Base-by-base conservation (phyloP, 1,140 invertebrate species). In the Pachypeltis micranthus region DNA sequence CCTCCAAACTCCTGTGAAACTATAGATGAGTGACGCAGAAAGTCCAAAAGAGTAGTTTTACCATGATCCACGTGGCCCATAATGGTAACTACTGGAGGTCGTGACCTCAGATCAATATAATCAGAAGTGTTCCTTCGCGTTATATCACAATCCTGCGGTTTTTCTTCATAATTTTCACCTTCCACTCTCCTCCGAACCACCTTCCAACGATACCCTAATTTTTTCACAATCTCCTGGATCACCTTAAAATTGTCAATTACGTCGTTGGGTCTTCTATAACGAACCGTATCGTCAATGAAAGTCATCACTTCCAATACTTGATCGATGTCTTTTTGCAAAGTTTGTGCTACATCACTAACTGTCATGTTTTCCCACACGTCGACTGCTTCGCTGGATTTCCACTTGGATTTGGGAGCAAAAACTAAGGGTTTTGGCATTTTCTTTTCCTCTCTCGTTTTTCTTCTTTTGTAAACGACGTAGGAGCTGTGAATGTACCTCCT, bases 1-100 rank as follows among this genome's bases (percentile, higher is more conserved):
- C 97, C 97, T n/a, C 97, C 97, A 78, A 95, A 96, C 79, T 99
- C 97, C 34, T 84, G 78, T 21, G 86, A 81, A 0, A 94, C 95
- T 39, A 99, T 85, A 63, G 85, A 82, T 0, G 93, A 85, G 60
- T 94, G 82, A 61, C 96, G 76, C 21, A 99, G 75, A 0, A 88
- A 78, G 78, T 99, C 97, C 4, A 99, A 75, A 2, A 99, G 78
- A 2, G 96, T 98, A 2, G 97, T 99, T 82, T 99, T 99, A 1
- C 96, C 96, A 79, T 99, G 96, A 81, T 99, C 96, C 1, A 99
- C 94, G 77, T 99, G 96, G 0, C 96, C 96, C 96, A 99, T 98
- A 16, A 99, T 91, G 2, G 96, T 96, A 1, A 99, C 93, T 1
- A 98, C 87, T 0, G 95, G 93, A 25, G 88, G 85, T 26, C 93